Evolutionary conservation across 2,888 invertebrate genomes (phyloP).

Genomic region (Eupithecia centaureata): DNA sequence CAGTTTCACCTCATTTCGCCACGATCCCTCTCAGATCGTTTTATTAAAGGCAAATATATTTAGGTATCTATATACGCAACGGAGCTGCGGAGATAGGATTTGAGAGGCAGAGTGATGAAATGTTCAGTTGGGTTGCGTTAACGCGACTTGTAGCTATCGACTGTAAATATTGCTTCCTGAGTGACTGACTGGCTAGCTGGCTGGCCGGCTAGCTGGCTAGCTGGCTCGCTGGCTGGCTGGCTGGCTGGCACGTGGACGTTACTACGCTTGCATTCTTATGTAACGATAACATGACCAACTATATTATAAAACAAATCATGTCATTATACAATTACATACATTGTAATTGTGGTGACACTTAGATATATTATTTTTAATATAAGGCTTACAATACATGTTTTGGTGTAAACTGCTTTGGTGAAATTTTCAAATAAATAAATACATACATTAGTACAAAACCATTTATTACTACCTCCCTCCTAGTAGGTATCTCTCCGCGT

Average conservation of each 20-base stretch:
- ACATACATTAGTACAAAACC: background rate
- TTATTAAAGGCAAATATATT: conserved; percentile 32
- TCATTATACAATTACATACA: too few species aligned
- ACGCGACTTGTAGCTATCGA: background rate
- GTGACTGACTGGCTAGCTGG: too few species aligned
- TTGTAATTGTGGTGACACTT: too few species aligned
- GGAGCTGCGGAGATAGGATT: background rate
- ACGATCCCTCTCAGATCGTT: conserved; percentile 53
- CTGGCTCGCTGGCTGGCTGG: too few species aligned
- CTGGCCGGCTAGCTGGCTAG: too few species aligned
- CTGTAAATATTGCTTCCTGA: conserved; percentile 3
- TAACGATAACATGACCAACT: conserved; percentile 11
- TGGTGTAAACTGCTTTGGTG: too few species aligned
- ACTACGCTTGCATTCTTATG: conserved; percentile 6
- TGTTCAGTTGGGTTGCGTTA: conserved; percentile 11
- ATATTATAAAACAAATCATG: conserved; percentile 7
- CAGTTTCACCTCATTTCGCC: conserved; percentile 74
- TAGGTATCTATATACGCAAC: too few species aligned
- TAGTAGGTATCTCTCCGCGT: too few species aligned
- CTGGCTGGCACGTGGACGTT: conserved; percentile 2
- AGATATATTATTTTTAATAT: too few species aligned
- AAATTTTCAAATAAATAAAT: too few species aligned
- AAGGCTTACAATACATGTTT: too few species aligned
- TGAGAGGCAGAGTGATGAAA: conserved; percentile 17
- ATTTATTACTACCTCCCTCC: too few species aligned